Evolutionary conservation across 2,888 invertebrate genomes (phyloP), one percentile per base, ranked within the genome.

Genomic region (Cheilosia soror): DNA sequence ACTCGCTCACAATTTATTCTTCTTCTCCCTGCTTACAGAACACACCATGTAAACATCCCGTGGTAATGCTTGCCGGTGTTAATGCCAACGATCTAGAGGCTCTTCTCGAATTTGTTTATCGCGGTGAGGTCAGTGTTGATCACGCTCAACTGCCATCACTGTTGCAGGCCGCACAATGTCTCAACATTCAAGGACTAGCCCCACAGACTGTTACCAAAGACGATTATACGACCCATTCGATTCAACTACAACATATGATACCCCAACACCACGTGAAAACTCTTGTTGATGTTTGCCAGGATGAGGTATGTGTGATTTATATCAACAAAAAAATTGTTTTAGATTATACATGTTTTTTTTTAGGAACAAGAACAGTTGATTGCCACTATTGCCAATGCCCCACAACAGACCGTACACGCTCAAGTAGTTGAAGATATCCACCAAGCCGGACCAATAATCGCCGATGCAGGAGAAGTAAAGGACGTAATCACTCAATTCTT

Each of bases 31-130:
- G 15, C 37, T 20, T 27, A 44, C 87, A 94, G 94, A 94, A 93
- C 87, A 94, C 94, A 75, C 94, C 94, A 88, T 94, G 94, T 90
- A 93, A 94, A 88, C 94, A 94, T 92, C 94, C 94, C 42, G 94
- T 94, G 37, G 93, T 94, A n/a, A 94, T 94, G 94, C 90, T 94
- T 88, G 94, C 94, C 57, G 94, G 94, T 78, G 94, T 94, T 33
- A 93, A 93, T 88, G 94, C 94, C 58, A 93, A 93, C 87, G 94
- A 94, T 90, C 91, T 94, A 87, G 94, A 94, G 89, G 94, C 94
- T n/a, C 89, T 94, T 65, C 90, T 94, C 58, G 94, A 94, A 90
- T 94, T 94, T 90, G 94, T 94, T 55, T 94, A 94, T 88, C 93
- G 94, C 53, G 94, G 94, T 60, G 94, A 94, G 92, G 94, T 94